These are phyloP conservation scores for Sebastes paucispinis DNA, from an alignment of 2,797 vertebrate species.

Conservation along the genomic window DNA sequence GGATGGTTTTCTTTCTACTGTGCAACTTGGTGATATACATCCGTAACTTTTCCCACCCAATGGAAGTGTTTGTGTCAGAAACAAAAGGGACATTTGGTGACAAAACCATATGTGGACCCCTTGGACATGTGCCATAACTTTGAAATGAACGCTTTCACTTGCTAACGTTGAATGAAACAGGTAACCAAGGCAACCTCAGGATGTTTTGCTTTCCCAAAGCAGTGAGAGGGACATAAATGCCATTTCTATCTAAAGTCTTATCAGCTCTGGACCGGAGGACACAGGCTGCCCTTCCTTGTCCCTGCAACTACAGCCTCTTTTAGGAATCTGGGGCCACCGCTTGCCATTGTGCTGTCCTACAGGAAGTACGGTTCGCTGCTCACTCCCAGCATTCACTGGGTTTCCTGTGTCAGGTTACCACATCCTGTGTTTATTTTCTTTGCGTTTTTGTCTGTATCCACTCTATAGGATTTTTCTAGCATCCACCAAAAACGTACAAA, in stretches of 20 bases:
- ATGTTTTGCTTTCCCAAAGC: constrained; percentile 66
- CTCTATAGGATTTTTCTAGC: constrained; percentile 72
- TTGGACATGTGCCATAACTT: background rate
- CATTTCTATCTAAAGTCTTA: constrained; percentile 80
- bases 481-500: constrained; percentile 64
- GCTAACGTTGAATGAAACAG: constrained; percentile 37
- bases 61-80: constrained; percentile 9
- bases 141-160: constrained; percentile 7
- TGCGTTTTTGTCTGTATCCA: constrained; percentile 77
- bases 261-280: constrained; percentile 77
- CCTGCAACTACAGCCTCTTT: constrained; percentile 73
- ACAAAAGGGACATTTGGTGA: background rate
- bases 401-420: constrained; percentile 88
- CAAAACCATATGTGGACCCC: background rate
- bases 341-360: constrained; percentile 85
- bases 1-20: background rate
- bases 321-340: constrained; percentile 79
- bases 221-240: constrained; percentile 64
- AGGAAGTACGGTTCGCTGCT: constrained; percentile 81
- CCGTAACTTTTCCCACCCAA: background rate
- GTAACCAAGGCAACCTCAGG: constrained; percentile 64
- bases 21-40: background rate
- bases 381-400: constrained; percentile 87
- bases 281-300: constrained; percentile 81
- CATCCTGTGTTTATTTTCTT: constrained; percentile 87